Evolutionary conservation across 2,113 vertebrate species (phyloP).

Genomic region (Dromaius novaehollandiae): DNA sequence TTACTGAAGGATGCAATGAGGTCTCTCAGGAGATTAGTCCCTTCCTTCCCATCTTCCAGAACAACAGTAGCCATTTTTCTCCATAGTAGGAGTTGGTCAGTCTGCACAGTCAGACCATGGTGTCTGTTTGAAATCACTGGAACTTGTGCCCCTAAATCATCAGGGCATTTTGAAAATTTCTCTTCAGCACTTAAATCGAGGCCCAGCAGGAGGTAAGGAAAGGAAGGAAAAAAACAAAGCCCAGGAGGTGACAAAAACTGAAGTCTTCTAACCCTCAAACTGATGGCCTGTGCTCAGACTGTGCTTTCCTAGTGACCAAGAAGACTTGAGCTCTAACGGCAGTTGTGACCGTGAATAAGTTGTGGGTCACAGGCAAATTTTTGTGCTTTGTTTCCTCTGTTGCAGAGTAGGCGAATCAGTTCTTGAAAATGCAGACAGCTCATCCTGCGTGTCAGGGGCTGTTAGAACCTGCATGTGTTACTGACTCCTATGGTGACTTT

Average conservation of each 20-base stretch:
- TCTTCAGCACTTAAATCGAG: constrained; percentile 1
- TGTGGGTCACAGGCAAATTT: not conserved
- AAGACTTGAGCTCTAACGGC: constrained; percentile 11
- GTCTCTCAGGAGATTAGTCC: not conserved
- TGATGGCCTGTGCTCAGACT: not conserved
- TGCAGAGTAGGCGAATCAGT: not conserved
- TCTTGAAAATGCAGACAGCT: not conserved
- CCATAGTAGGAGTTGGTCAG: not conserved
- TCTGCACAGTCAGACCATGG: not conserved
- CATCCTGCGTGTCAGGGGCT: not conserved
- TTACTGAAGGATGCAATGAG: constrained; percentile 11
- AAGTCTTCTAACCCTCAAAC: constrained; percentile 6
- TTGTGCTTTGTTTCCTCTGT: not conserved
- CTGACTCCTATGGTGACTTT: not conserved
- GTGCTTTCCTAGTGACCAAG: not conserved
- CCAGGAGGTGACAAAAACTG: not conserved
- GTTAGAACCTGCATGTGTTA: not conserved
- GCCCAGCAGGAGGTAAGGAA: not conserved
- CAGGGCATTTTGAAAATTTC: constrained; percentile 5
- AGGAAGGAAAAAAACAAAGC: not conserved
- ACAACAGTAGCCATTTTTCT: not conserved
- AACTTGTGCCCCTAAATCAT: not conserved
- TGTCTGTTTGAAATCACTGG: not conserved
- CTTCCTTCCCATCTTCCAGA: not conserved
- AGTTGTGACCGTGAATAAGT: not conserved